phyloP scores from a whole-genome alignment of 2,113 vertebrate genomes.

The Corythaeola cristata region DNA sequence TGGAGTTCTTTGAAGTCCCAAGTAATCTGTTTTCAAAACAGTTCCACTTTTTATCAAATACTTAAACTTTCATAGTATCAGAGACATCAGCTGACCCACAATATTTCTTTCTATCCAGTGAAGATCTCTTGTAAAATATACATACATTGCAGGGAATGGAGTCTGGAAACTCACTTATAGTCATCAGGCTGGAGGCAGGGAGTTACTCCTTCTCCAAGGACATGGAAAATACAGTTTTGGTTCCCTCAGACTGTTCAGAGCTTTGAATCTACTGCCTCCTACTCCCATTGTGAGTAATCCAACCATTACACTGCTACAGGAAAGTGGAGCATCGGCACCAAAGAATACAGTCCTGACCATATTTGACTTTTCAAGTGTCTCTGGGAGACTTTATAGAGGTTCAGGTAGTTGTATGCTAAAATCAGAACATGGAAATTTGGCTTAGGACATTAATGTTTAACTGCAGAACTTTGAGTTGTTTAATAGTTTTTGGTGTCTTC shows the following conservation, averaged over 20 bases:
- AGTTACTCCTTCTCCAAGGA: constrained; percentile 7
- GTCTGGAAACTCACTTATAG: background rate
- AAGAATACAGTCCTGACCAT: background rate
- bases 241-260: constrained; percentile 8
- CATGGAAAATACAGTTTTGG: background rate
- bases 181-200: background rate
- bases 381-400: background rate
- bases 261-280: constrained; percentile 29
- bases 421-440: background rate
- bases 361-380: background rate
- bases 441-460: background rate
- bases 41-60: background rate
- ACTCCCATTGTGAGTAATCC: constrained; percentile 14
- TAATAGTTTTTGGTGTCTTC: background rate
- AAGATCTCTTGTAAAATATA: background rate
- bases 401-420: background rate
- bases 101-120: background rate
- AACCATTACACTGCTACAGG: background rate
- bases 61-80: background rate
- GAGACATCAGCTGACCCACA: background rate
- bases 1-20: background rate
- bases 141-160: background rate
- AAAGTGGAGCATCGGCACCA: background rate
- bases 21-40: background rate
- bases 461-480: background rate